Evolutionary conservation across 2,797 vertebrate species (phyloP).

Genomic region (Rhynchonycteris naso): DNA sequence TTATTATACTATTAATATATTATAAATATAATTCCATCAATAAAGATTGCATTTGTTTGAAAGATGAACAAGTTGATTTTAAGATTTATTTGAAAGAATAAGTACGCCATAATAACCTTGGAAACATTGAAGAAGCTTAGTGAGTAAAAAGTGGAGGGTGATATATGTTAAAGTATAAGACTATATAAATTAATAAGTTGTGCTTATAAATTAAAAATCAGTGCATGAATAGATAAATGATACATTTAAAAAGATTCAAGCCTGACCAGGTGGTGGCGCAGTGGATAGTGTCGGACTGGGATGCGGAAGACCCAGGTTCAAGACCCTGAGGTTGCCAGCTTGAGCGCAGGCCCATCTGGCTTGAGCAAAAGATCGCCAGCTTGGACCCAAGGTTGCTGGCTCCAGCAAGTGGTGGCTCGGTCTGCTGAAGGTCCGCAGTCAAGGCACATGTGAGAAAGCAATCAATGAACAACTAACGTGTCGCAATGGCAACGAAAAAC

Average conservation of each 20-base stretch:
- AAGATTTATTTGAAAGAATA: neutral
- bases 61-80: neutral
- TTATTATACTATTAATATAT: neutral
- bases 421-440: no score
- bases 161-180: neutral
- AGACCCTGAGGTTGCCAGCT: no score
- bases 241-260: neutral
- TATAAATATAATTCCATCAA: neutral
- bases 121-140: neutral
- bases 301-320: no score
- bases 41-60: neutral
- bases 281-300: no score
- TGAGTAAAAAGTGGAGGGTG: rapidly evolving
- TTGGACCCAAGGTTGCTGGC: no score
- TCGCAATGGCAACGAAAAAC: no score
- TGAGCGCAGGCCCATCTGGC: no score
- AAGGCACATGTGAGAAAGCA: no score
- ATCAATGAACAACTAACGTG: no score
- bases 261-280: no score
- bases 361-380: no score
- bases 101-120: neutral
- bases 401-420: no score
- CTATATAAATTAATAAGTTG: neutral
- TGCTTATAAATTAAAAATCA: neutral
- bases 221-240: neutral